These are phyloP conservation scores for Bubo blakistoni DNA, from an alignment of 2,113 vertebrate species.

Conservation along the genomic window DNA sequence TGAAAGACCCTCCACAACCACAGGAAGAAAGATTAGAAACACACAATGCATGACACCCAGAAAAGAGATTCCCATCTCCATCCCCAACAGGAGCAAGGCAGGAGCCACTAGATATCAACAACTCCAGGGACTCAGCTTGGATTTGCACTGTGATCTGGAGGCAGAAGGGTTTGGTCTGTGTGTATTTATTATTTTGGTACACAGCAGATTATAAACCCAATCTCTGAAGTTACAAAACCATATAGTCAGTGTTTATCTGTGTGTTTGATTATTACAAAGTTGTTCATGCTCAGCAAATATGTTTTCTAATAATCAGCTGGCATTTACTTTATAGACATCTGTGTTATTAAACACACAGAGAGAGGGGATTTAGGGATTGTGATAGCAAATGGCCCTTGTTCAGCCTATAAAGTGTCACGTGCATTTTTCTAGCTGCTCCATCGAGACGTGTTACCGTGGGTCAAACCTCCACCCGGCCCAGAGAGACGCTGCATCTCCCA, in stretches of 20 bases:
- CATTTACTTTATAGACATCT: conserved; percentile 65
- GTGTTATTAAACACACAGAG: conserved; percentile 53
- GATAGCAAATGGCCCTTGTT: neutral
- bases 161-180: neutral
- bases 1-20: neutral
- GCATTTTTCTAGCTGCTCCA: neutral
- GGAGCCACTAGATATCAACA: neutral
- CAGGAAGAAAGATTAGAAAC: neutral
- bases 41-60: neutral
- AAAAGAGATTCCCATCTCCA: neutral
- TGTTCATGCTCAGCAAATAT: conserved; percentile 31
- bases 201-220: neutral
- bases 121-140: neutral
- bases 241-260: conserved; percentile 14
- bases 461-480: neutral
- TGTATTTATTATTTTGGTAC: neutral
- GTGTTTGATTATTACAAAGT: conserved; percentile 36
- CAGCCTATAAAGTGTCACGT: neutral
- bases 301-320: conserved; percentile 68
- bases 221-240: conserved; percentile 5
- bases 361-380: conserved; percentile 48
- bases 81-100: rapidly evolving
- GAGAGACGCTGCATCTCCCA: neutral
- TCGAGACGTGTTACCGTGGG: rapidly evolving
- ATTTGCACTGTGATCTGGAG: neutral